phyloP scores from a whole-genome alignment of 1,140 invertebrate species.

The Drosophila tristis region DNA sequence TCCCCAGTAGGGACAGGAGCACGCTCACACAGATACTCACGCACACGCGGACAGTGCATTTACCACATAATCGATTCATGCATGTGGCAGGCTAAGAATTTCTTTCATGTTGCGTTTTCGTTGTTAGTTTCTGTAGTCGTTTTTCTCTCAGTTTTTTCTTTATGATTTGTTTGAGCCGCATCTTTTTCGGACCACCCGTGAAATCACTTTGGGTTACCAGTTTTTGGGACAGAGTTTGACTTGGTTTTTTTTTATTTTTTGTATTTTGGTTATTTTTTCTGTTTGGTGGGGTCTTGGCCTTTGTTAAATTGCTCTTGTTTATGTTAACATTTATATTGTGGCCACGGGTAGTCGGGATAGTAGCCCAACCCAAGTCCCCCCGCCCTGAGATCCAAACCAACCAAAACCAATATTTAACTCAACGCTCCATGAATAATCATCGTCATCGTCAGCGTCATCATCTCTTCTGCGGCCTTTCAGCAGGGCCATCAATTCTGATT shows the following conservation, averaged over 20 bases:
- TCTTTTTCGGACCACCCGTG: slow-evolving; percentile 80
- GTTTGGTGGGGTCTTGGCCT: slow-evolving; percentile 47
- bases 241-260: slow-evolving; percentile 13
- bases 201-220: slow-evolving; percentile 78
- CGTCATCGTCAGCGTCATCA: slow-evolving; percentile 50
- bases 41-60: slow-evolving; percentile 51
- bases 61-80: slow-evolving; percentile 83
- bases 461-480: slow-evolving; percentile 66
- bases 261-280: slow-evolving; percentile 13
- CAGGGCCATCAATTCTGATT: slow-evolving; percentile 79
- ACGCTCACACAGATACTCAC: slow-evolving; percentile 52
- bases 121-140: slow-evolving; percentile 69
- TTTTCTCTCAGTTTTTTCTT: slow-evolving; percentile 62
- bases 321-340: slow-evolving; percentile 84
- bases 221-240: slow-evolving; percentile 43
- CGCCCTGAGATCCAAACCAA: slow-evolving; percentile 36
- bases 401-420: slow-evolving; percentile 80
- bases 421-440: slow-evolving; percentile 81
- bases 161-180: slow-evolving; percentile 83
- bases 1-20: slow-evolving; percentile 16
- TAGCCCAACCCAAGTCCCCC: slow-evolving; percentile 20
- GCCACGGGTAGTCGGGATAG: slow-evolving; percentile 70
- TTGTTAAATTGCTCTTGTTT: slow-evolving; percentile 84
- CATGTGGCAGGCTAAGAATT: slow-evolving; percentile 77
- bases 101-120: slow-evolving; percentile 79